Evolutionary conservation across 2,888 invertebrate genomes (phyloP), one percentile per base, ranked within the genome.

Genomic region (Myopa testacea): DNA sequence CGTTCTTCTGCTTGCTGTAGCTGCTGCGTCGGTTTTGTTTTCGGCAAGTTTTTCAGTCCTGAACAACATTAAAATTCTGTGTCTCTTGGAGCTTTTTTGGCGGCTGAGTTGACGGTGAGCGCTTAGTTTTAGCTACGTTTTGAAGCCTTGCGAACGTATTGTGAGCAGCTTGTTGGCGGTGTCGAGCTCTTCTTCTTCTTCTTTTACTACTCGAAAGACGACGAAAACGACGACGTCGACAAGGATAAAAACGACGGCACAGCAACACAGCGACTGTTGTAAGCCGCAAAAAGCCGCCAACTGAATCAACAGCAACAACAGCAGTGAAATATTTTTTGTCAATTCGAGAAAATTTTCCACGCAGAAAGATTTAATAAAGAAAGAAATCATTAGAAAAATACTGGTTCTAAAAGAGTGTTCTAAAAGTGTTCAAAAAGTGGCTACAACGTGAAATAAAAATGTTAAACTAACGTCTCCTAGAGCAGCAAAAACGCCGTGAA

Each of bases 91-190:
- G 75, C 34, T 45, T 45, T 68, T 75, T 68, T 58, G 69, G 58
- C 38, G 26, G 75, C 50, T 34, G 10, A 26, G 45, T 58, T 73
- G 16, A 19, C 4, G 8, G 45, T 40, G 38, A 60, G 34, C 55
- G 26, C 62, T 75, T 75, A 75, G 75, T 75, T 75, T 69, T 74
- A 26, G 65, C 65, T 74, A 50, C 63, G 74, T 63, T 65, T 74
- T 74, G 74, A 65, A 50, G 34, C 74, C 45, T 65, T 65, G 58
- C 68, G 68, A 75, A 69, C 69, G 55, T 75, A 40, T 34, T 16
- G 37, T 50, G 73, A 67, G 37, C 38, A 38, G 14, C 4, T 19
- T 12, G 26, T 58, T 34, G 65, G 45, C 50, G 38, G 12, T 19
- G 63, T 62, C 16, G 63, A 37, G n/a, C 6, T 19, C 45, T 50